Evolutionary conservation across 1,140 invertebrate genomes (phyloP).

Genomic region (Catajapyx aquilonaris): DNA sequence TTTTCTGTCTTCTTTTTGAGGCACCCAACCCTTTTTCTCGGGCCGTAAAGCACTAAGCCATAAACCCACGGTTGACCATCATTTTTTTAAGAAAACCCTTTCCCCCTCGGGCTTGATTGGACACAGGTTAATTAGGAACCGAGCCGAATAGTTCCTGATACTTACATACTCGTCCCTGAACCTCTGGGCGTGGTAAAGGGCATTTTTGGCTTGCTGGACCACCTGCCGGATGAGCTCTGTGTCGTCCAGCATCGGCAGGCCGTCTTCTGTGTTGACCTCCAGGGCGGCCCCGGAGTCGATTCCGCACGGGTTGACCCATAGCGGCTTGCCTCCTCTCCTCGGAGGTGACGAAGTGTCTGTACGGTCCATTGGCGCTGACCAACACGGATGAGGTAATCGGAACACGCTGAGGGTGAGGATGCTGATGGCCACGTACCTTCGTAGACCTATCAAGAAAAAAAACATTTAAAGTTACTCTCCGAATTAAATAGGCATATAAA

Average conservation of each 20-base stretch:
- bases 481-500: too few species aligned
- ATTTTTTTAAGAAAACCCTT: too few species aligned
- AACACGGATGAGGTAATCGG: not conserved
- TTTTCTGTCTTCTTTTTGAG: too few species aligned
- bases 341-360: not conserved
- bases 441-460: too few species aligned
- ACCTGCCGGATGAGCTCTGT: slow-evolving; percentile 21
- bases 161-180: slow-evolving; percentile 30
- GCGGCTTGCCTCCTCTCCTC: slow-evolving; percentile 12
- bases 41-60: too few species aligned
- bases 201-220: slow-evolving; percentile 23
- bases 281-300: slow-evolving; percentile 18
- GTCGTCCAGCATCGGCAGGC: slow-evolving; percentile 5
- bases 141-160: too few species aligned
- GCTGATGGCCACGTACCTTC: too few species aligned
- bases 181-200: slow-evolving; percentile 21
- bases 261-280: slow-evolving; percentile 12
- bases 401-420: not conserved
- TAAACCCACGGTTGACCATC: too few species aligned
- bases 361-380: not conserved
- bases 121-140: too few species aligned
- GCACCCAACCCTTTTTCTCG: too few species aligned
- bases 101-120: too few species aligned
- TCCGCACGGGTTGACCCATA: slow-evolving; percentile 31
- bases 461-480: too few species aligned